Base-by-base conservation (phyloP, 2,888 invertebrate genomes). In the Herminia tarsipennalis region DNA sequence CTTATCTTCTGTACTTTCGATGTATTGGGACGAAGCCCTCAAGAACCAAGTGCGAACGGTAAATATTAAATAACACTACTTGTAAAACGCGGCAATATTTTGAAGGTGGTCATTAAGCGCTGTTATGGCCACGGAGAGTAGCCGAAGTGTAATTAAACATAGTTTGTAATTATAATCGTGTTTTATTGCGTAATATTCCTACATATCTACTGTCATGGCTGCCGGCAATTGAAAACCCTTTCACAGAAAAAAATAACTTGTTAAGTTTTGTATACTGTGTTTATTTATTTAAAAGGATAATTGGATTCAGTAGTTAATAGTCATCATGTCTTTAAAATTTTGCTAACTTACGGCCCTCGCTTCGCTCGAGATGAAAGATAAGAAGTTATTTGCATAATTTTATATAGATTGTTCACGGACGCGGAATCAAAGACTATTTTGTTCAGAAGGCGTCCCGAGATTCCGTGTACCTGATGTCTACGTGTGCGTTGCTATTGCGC, bases 101-200 rank as follows among this genome's bases (percentile, higher is more conserved):
- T 39, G 24, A 64, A 60, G 56, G 48, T 37, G 34, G 2, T 36
- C 10, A 55, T 59, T 63, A 63, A 25, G 6, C 25, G 41, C 34
- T 49, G 56, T 50, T 60, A 55, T 39, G 41, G 43, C 12, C 47
- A 35, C 35, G 17, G 24, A 21, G 14, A 20, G 9, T 12, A 18
- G 8, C 9, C 10, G 13, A 3, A 14, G 30, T 42, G 24, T 65
- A 65, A 62, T 65, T 62, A 62, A 56, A 51, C 43, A 34, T 56
- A 32, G 49, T 60, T 56, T 46, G 45, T 36, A 41, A 33, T 35
- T 36, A 41, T 56, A 59, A 51, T 44, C 40, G 46, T 48, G 45
- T 48, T 50, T 37, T 44, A 39, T 48, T 50, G 42, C 25, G 35
- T 37, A 61, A 46, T 42, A 28, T 35, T n/a, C n/a, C n/a, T n/a